Conservation (phyloP, 35 echinoderm and acorn worm species). For the Stichopus chloronotus region DNA sequence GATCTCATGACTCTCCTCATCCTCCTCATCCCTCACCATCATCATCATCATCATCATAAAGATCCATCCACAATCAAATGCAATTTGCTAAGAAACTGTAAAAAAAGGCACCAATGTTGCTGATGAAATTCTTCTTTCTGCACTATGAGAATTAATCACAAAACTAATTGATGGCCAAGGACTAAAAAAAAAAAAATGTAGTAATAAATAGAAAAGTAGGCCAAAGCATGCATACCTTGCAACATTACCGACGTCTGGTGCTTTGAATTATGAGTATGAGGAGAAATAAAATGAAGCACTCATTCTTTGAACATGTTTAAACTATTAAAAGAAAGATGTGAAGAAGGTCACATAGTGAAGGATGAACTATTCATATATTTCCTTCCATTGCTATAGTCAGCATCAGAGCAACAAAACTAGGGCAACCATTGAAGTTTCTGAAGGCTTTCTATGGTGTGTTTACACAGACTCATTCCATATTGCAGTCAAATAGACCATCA, state of each 20-base stretch:
- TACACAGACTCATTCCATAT: too few relatives aligned
- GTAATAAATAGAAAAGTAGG: background rate
- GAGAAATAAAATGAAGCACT: too few relatives aligned
- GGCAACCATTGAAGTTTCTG: background rate
- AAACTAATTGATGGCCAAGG: conserved; percentile 11
- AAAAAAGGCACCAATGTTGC: background rate
- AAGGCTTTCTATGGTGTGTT: background rate
- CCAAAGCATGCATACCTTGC: background rate
- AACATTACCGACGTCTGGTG: background rate
- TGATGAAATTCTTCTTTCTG: background rate
- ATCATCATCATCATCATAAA: conserved; percentile 1
- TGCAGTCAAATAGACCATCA: too few relatives aligned
- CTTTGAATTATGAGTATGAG: background rate
- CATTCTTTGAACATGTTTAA: too few relatives aligned
- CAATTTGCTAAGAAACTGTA: background rate
- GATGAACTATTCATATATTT: too few relatives aligned
- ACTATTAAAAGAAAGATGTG: too few relatives aligned
- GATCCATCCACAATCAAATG: conserved; percentile 8
- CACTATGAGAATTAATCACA: background rate
- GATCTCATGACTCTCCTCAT: too few relatives aligned
- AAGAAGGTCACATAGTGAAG: too few relatives aligned
- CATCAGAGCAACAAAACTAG: too few relatives aligned
- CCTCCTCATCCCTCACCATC: background rate
- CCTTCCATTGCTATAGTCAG: too few relatives aligned
- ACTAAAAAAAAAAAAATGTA: background rate